These are phyloP conservation scores for Cerastis rubricosa DNA, from an alignment of 2,888 invertebrate genomes.

Conservation along the genomic window DNA sequence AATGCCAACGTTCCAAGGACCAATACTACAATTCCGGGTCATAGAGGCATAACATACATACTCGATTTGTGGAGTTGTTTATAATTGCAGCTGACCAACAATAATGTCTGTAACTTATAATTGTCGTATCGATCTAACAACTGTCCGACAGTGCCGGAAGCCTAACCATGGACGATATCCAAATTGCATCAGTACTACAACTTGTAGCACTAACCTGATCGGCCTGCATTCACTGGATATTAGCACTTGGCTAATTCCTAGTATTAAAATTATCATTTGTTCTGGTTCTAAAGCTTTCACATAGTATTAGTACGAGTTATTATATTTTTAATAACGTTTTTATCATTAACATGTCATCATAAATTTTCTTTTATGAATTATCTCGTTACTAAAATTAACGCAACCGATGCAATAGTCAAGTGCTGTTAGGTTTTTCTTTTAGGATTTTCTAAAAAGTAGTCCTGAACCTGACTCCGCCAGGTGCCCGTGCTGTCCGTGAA, in stretches of 20 bases:
- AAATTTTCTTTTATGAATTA: neutral
- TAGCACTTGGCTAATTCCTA: neutral
- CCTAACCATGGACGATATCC: neutral
- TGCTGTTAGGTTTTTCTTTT: neutral
- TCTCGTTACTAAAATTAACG: neutral
- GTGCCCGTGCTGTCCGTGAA: too few relatives aligned
- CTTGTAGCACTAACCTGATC: neutral
- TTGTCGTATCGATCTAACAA: neutral
- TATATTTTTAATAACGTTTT: too few relatives aligned
- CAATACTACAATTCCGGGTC: neutral
- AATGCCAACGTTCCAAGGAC: neutral
- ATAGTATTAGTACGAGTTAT: neutral
- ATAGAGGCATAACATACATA: too few relatives aligned
- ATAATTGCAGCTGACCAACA: neutral
- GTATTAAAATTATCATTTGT: neutral
- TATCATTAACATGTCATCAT: neutral
- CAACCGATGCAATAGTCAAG: neutral
- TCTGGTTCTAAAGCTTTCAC: neutral
- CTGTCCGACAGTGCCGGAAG: neutral
- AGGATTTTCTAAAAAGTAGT: too few relatives aligned
- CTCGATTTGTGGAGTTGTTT: neutral
- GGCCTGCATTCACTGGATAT: neutral
- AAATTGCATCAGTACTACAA: neutral
- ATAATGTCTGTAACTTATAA: slow-evolving; percentile 3
- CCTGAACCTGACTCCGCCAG: neutral